Evolutionary conservation across 2,113 vertebrate species (phyloP).

Genomic region (Archilochus colubris): DNA sequence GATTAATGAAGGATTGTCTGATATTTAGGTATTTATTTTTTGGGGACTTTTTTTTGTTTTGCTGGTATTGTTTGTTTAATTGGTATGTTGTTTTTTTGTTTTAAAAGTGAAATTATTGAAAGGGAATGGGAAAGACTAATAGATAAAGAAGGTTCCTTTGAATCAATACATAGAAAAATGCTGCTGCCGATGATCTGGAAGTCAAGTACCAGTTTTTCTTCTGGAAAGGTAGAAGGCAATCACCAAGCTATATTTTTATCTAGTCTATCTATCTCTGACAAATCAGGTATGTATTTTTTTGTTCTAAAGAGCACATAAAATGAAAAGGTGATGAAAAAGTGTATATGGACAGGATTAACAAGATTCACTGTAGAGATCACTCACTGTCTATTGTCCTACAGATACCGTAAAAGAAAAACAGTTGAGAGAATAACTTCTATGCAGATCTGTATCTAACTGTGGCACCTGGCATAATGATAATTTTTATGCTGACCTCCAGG

Average conservation of each 20-base stretch:
- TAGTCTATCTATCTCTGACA: neutral
- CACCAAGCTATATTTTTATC: neutral
- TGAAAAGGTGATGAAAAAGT: neutral
- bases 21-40: neutral
- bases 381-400: neutral
- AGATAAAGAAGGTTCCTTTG: neutral
- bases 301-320: neutral
- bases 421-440: neutral
- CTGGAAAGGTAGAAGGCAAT: neutral
- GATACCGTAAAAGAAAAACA: neutral
- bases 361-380: neutral
- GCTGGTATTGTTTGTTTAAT: too few relatives aligned
- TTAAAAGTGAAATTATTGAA: neutral
- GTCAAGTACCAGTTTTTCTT: neutral
- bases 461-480: neutral
- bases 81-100: neutral
- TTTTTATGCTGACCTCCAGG: neutral
- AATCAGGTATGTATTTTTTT: neutral
- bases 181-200: neutral
- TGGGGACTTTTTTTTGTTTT: too few relatives aligned
- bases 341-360: neutral
- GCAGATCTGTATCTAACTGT: neutral
- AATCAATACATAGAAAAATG: neutral
- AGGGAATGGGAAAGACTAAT: fast-evolving
- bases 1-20: neutral